Base-by-base conservation (phyloP, 2,888 invertebrate species). In the Alcis repandata region DNA sequence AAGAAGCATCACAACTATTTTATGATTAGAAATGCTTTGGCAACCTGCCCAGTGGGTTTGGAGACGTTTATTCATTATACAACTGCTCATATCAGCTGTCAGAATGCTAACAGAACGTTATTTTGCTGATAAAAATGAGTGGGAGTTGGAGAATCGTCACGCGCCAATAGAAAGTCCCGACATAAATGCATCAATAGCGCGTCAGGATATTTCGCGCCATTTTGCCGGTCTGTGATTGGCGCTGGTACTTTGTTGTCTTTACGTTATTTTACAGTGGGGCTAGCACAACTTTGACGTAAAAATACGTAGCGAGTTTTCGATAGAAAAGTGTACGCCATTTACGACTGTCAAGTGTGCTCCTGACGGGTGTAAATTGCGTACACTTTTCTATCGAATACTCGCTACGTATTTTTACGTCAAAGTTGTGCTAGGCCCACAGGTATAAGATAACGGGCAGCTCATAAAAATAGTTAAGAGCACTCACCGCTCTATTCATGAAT, bases 1-100 rank as follows among this genome's bases (percentile, higher is more conserved):
- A 20, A 33, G 45, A 45, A 36, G 33, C 40, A 32, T 52, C 20
- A 17, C 58, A 38, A 51, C 51, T 15, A 46, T 60, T 59, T 59
- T 65, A 65, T 36, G 60, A 61, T 60, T 58, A 61, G 60, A 40
- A 45, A 60, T 38, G 43, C 27, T 49, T 65, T 65, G 65, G 65
- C 65, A 48, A 20, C 10, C 22, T 52, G 65, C 65, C 65, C 57
- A 65, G 40, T 57, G 22, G 60, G 46, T 40, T 60, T 41, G 46
- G 33, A 60, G 57, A 60, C 56, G 19, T 60, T 59, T 56, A 54
- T 59, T 59, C 48, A 43, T 52, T 41, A 45, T 19, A 65, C 59
- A 58, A 63, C 59, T 51, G 43, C 20, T 54, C 65, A 59, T 63
- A 63, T 52, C 45, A 59, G 19, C 63, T 48, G 41, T 65, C 48